A percentile compares a stretch with the other conserved stretches of the same genome.
phyloP scores from a whole-genome alignment of 2,888 invertebrate genomes.

The Sarcophaga variegata region DNA sequence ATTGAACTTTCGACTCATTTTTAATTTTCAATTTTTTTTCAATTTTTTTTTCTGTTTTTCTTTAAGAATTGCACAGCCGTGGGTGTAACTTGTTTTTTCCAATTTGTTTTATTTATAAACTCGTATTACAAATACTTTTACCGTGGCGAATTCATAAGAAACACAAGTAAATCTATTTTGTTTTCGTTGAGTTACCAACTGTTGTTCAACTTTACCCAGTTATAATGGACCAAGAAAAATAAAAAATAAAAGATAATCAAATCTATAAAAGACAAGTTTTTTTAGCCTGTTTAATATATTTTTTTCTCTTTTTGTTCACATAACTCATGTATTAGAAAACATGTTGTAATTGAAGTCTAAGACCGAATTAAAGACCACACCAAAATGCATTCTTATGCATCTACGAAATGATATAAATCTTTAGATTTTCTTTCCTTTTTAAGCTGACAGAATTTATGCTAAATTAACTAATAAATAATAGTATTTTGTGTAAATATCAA shows the following conservation, averaged over 20 bases:
- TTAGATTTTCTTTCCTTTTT: slow-evolving; percentile 6
- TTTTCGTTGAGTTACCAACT: slow-evolving; percentile 38
- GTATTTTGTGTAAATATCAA: slow-evolving; percentile 33
- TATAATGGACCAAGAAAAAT: slow-evolving; percentile 51
- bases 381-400: slow-evolving; percentile 54
- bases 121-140: slow-evolving; percentile 54
- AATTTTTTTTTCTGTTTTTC: neutral
- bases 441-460: slow-evolving; percentile 20
- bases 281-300: slow-evolving; percentile 1
- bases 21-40: neutral
- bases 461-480: slow-evolving; percentile 3
- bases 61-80: slow-evolving; percentile 28
- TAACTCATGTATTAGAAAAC: slow-evolving; percentile 27
- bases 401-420: slow-evolving; percentile 59
- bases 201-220: slow-evolving; percentile 58
- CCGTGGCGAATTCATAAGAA: slow-evolving; percentile 27
- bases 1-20: slow-evolving; percentile 50
- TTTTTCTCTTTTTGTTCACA: slow-evolving; percentile 12
- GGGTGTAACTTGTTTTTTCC: slow-evolving; percentile 31
- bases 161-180: slow-evolving; percentile 1
- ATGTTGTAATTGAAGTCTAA: slow-evolving; percentile 54
- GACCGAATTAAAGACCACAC: slow-evolving; percentile 48
- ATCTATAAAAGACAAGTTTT: slow-evolving; percentile 32
- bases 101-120: slow-evolving; percentile 13
- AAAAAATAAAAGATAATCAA: slow-evolving; percentile 30